Evolutionary conservation across 2,888 invertebrate species (phyloP), one percentile per base, ranked within the genome.

Genomic region (Sisyra terminalis): DNA sequence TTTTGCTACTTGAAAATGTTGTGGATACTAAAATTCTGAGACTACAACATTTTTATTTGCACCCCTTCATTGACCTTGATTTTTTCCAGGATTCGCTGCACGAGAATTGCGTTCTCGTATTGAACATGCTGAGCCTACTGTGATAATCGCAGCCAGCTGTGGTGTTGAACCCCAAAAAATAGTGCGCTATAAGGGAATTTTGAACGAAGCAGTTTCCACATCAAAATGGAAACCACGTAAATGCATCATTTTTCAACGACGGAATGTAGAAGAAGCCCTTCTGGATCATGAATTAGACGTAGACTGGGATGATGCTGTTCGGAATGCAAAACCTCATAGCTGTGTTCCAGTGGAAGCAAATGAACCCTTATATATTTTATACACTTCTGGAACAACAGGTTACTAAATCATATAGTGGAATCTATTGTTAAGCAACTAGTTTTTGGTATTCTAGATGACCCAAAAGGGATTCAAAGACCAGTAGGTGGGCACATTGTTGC

Each of bases 381-480:
- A 94, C 57, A 94, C 94, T 0, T 93, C 93, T 2, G 88, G 88
- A 47, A 81, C 81, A n/a, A 81, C 81, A 44, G 79, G 79, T 70
- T 24, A 30, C n/a, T n/a, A n/a, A n/a, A 9, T 32, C 14, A 13
- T 32, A 6, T 32, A 6, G n/a, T 32, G 14, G 16, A 29, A 17
- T 29, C 11, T 18, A n/a, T n/a, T 10, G 14, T 6, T 11, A 10
- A 7, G 4, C 8, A 15, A 35, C 35, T 30, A 38, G 18, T n/a
- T n/a, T n/a, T n/a, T n/a, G n/a, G n/a, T n/a, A n/a, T 43, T 31
- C 14, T 48, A 73, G 75, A 69, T 51, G 64, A 69, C 46, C 75
- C 76, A 0, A 82, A 87, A 66, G 93, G 92, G 3, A 76, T 93
- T 24, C 80, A 87, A 45, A 70, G 93, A 31, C 87, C 92, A 0